Base-by-base conservation (phyloP, 2,113 vertebrate genomes). In the Columba livia region DNA sequence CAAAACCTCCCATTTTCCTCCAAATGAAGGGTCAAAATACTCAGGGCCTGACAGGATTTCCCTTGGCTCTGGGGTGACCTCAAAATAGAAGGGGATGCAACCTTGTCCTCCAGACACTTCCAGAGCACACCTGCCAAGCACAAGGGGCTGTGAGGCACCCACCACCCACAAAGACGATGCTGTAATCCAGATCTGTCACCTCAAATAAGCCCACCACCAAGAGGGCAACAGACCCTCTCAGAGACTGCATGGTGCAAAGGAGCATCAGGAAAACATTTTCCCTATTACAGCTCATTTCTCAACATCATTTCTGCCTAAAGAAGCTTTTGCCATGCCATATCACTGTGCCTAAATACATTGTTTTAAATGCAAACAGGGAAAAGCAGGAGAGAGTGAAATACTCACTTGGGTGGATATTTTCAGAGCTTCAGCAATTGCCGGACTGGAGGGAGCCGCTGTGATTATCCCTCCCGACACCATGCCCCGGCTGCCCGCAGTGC, bases 281-380 rank as follows among this genome's bases (percentile, higher is more conserved):
- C 6, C 0, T 65, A 15, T 50, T 51, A 57, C 3, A 72, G 48
- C 26, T 64, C 38, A 8, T 34, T 82, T 69, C 53, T 67, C 11
- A 32, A 34, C 0, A 1, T 62, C 15, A 15, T 36, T 75, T 84
- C 72, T 57, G 17, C n/a, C 64, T 57, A 28, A 64, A 73, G 36
- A 38, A 75, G 19, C 5, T 61, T 84, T 70, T 89, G 14, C 12
- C 40, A 7, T 25, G 31, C 31, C 20, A 8, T 14, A 16, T 60
- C n/a, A 36, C 42, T 42, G 12, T 0, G 1, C 34, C 44, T 64
- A 53, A 80, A 58, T 44, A 65, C 0, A 1, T 14, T 50, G 12
- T 40, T 83, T 65, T 40, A 71, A 71, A 66, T 16, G 31, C 11
- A 44, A 71, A 53, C 51, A 56, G 14, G 51, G 26, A 65, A 74